Evolutionary conservation across 2,113 vertebrate genomes (phyloP), one percentile per base, ranked within the genome.

Genomic region (Rhinolophus sinicus): DNA sequence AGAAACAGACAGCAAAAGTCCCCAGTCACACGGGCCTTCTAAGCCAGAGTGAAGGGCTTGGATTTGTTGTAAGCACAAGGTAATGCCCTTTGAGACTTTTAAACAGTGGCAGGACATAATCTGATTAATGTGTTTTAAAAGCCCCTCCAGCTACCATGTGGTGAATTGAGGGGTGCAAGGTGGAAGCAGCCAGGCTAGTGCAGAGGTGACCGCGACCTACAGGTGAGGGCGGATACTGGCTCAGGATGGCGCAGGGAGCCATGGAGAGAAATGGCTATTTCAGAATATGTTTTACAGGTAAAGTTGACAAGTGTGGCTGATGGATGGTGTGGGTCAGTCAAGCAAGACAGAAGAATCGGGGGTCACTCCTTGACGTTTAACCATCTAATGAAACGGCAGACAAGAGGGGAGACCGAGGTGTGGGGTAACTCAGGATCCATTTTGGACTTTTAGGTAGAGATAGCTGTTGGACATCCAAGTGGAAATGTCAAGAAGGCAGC

Each of bases 61-160:
- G 87, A 50, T 75, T 81, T 44, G 30, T 22, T 19, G 18, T 30
- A 69, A 75, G 62, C 64, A 38, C 69, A 28, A 40, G 24, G 56
- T 50, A 81, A 72, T 56, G 67, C 38, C 38, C 85, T 90, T 64
- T 77, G 82, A 86, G 62, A 60, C 62, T 30, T 60, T 54, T n/a
- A 47, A 77, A 73, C 73, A 50, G 33, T 15, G n/a, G 44, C 56
- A 58, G 24, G 54, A 78, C 54, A 30, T 35, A 44, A 75, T 86
- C 97, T 82, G 78, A 77, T 56, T 28, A 16, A 8, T 47, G 72
- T 33, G 60, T 96, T 13, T 75, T 81, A n/a, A 85, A 94, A 73
- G 60, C 26, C 26, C 22, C 38, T 73, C 64, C 0, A 0, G 85
- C 47, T n/a, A 33, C 60, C 0, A 1, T 11, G 15, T n/a, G 60